Evolutionary conservation across 2,113 vertebrate species (phyloP).

Genomic region (Tetrao urogallus): DNA sequence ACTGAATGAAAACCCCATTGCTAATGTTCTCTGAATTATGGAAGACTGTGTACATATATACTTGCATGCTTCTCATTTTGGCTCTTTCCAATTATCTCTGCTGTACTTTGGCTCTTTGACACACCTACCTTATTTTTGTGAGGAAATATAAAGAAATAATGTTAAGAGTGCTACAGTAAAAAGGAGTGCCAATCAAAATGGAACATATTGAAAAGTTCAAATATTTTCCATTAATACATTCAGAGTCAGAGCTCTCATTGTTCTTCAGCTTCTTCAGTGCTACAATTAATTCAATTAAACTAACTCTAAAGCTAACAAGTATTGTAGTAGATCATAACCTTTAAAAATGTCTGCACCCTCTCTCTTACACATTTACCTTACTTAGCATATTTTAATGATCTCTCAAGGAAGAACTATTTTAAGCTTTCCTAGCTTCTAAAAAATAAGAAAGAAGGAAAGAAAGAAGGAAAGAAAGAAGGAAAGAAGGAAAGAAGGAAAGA

Average conservation of each 20-base stretch:
- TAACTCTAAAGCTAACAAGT: constrained; percentile 51
- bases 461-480: too few relatives aligned
- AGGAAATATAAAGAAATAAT: neutral
- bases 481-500: too few relatives aligned
- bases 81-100: constrained; percentile 36
- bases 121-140: neutral
- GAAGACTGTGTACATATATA: neutral
- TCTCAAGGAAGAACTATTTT: constrained; percentile 36
- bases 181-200: constrained; percentile 67
- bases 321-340: constrained; percentile 73
- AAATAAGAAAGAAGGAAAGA: neutral
- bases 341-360: constrained; percentile 56
- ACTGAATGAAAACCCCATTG: neutral
- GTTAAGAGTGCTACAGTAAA: constrained; percentile 5
- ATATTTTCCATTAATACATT: constrained; percentile 56
- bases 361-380: constrained; percentile 52
- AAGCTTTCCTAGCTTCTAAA: constrained; percentile 9
- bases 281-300: constrained; percentile 77
- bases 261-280: constrained; percentile 58
- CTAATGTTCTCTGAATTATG: neutral
- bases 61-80: neutral
- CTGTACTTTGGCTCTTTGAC: neutral
- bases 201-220: constrained; percentile 75
- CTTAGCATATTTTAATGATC: constrained; percentile 78
- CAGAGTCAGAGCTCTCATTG: constrained; percentile 54